Evolutionary conservation across 2,797 vertebrate genomes (phyloP), one percentile per base, ranked within the genome.

Genomic region (Gymnocypris eckloni): DNA sequence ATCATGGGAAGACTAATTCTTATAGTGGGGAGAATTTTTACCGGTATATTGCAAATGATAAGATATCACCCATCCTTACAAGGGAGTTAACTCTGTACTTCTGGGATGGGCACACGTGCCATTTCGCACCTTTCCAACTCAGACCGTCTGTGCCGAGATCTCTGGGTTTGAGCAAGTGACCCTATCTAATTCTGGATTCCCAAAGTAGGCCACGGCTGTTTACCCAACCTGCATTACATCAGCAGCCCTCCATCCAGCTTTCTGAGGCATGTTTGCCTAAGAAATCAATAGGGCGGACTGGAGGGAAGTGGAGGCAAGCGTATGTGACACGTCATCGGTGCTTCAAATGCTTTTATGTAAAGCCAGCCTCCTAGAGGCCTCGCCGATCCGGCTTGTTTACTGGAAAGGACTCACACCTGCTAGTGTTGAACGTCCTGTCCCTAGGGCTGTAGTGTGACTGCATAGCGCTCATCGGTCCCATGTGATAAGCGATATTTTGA

Each of bases 151-250:
- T 77, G 43, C 45, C 41, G 9, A 54, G 48, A 85, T 82, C 22
- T 59, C 37, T 9, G 4, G 78, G 66, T 45, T 11, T 76, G 37
- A 78, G 16, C 25, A 37, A 79, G 66, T 45, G 81, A 79, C 39
- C 71, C 33, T 73, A 20, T 73, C 79, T 83, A 61, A 73, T 82
- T 85, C 43, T 80, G 67, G 41, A 64, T 72, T 84, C 71, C 56
- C 45, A 76, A 86, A 88, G 84, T 73, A 87, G 79, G 81, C 59
- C 89, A 80, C 3, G 82, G 50, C 48, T 88, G 85, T 88, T 88
- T 86, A 79, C 77, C 67, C 50, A 77, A 85, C 66, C 77, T 80
- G 64, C 84, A 69, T 81, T 73, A 84, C 87, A 83, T 86, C 70
- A 87, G 64, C 71, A 12, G n/a, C 67, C 37, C 61, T 28, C 50